Conservation (phyloP, 2,113 vertebrate species). For the Leptodactylus fuscus region DNA sequence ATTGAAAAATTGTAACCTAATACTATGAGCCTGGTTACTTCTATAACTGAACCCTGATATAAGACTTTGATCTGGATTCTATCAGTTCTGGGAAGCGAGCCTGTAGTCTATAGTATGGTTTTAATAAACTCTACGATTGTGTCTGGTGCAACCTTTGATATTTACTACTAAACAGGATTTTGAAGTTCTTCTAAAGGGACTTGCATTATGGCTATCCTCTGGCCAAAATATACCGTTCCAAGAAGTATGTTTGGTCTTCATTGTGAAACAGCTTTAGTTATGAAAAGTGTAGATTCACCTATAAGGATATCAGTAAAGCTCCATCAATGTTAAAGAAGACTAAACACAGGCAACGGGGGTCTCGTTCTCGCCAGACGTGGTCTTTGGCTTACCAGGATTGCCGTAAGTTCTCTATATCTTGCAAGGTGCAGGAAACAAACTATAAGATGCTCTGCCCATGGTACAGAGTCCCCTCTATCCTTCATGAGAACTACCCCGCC, state of each 20-base stretch:
- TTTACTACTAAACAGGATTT: constrained; percentile 7
- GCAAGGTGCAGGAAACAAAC: too few species aligned
- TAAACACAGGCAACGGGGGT: too few species aligned
- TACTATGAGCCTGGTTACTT: not conserved
- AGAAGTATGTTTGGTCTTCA: not conserved
- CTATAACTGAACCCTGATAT: constrained; percentile 25
- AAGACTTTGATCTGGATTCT: constrained; percentile 43
- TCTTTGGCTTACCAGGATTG: too few species aligned
- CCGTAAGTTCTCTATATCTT: too few species aligned
- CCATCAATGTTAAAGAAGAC: too few species aligned
- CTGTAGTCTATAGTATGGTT: constrained; percentile 46
- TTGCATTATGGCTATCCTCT: not conserved
- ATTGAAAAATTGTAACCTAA: not conserved
- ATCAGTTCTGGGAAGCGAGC: constrained; percentile 47
- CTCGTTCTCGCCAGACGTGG: too few species aligned
- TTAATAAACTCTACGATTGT: constrained; percentile 26
- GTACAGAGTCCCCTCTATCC: too few species aligned
- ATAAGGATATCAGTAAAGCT: too few species aligned
- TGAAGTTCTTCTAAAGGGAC: constrained; percentile 2
- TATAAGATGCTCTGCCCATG: too few species aligned
- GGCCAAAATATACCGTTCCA: constrained; percentile 1
- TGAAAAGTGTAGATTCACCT: not conserved
- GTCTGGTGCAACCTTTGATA: constrained; percentile 50
- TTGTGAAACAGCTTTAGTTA: not conserved
- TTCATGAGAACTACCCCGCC: too few species aligned